phyloP scores from a whole-genome alignment of 30 jellyfish, hydroid and myxozoan genomes.

The Pelagia noctiluca region DNA sequence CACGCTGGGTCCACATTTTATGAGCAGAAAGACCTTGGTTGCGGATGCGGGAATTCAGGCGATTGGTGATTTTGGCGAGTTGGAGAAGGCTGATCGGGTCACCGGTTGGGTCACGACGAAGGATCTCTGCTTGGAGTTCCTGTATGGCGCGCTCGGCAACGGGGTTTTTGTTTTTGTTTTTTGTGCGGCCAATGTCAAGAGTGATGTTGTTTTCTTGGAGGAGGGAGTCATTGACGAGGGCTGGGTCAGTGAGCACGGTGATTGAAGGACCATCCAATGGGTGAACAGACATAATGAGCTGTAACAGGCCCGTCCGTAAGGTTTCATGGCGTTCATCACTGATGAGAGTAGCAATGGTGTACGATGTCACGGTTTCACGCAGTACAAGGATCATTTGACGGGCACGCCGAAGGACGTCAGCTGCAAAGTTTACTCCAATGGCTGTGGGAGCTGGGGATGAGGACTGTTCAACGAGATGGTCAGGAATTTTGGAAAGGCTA shows the following conservation, averaged over 20 bases:
- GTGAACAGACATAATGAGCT: too few relatives aligned
- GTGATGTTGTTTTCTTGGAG: conserved; percentile 14
- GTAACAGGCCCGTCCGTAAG: too few relatives aligned
- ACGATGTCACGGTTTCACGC: conserved; percentile 36
- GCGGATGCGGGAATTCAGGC: conserved; percentile 49
- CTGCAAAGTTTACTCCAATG: conserved; percentile 48
- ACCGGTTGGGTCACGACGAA: conserved; percentile 33
- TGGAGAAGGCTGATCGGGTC: too few relatives aligned
- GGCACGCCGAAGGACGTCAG: conserved; percentile 48
- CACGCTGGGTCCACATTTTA: too few relatives aligned
- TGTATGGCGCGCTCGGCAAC: conserved; percentile 64
- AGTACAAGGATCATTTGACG: conserved; percentile 46
- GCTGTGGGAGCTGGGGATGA: conserved; percentile 30
- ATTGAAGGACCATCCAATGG: conserved; percentile 49
- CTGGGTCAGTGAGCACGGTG: conserved; percentile 46
- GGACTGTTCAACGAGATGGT: neutral
- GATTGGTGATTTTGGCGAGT: conserved; percentile 31
- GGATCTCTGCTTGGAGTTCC: conserved; percentile 39
- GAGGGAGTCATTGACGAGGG: conserved; percentile 19
- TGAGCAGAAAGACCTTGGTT: conserved; percentile 32
- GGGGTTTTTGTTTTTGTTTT: too few relatives aligned
- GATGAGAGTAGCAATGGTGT: conserved; percentile 19
- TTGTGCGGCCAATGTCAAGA: conserved; percentile 50
- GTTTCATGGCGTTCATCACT: conserved; percentile 9
- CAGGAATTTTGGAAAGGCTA: conserved; percentile 8